These are phyloP conservation scores for Corythornis cristatus DNA, from an alignment of 2,113 vertebrate genomes.

Conservation along the genomic window DNA sequence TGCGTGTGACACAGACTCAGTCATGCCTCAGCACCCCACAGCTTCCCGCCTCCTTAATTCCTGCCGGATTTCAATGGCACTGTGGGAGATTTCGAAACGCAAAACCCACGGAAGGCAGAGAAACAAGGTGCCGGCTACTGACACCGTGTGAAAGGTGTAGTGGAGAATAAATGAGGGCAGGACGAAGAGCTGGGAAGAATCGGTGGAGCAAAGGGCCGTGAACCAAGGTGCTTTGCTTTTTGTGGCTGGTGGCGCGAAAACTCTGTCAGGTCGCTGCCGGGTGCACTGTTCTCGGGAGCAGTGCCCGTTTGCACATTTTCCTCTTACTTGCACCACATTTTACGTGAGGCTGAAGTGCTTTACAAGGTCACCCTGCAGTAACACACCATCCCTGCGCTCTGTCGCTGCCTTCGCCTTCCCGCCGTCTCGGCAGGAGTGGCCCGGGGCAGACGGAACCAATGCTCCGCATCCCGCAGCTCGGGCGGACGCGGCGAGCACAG, in stretches of 20 bases:
- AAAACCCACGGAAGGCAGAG: not conserved
- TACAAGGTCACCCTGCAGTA: accelerated
- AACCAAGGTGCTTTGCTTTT: not conserved
- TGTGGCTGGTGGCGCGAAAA: not conserved
- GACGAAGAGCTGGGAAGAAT: not conserved
- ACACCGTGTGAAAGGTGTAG: not conserved
- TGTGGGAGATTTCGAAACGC: not conserved
- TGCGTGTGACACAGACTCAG: not conserved
- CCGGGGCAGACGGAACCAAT: not conserved
- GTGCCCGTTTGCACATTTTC: accelerated
- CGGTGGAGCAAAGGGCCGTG: accelerated
- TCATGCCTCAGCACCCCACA: not conserved
- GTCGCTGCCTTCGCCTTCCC: accelerated
- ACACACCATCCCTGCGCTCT: accelerated
- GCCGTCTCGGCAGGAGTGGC: not conserved
- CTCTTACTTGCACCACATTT: no score
- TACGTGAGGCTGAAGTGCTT: accelerated
- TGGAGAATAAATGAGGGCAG: not conserved
- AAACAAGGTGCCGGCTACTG: not conserved
- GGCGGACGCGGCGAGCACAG: no score
- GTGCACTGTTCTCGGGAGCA: not conserved
- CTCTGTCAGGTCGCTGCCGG: not conserved
- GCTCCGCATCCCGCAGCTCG: not conserved
- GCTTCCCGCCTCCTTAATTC: not conserved
- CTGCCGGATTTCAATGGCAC: not conserved